Evolutionary conservation across 1,140 invertebrate genomes (phyloP), one percentile per base, ranked within the genome.

Genomic region (Bombus cullumanus): DNA sequence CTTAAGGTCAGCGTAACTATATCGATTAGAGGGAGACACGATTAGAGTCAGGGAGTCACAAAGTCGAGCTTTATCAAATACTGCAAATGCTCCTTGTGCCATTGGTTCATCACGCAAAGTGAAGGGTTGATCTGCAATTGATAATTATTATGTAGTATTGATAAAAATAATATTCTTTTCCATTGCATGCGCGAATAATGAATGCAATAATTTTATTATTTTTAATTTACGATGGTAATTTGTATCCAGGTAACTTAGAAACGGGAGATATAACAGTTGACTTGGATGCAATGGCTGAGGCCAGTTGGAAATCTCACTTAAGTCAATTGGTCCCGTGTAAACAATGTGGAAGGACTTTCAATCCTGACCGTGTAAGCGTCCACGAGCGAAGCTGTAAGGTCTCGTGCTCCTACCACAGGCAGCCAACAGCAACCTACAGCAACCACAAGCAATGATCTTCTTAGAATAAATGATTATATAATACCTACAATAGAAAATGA

Each of bases 271-370:
- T 73, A 59, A 12, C 76, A 41, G 28, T 85, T 4, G 87, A 92
- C 25, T 57, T 82, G 28, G 4, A 59, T 2, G 89, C 83, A 9
- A 90, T 79, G 41, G 96, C 95, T 0, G 96, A 97, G 66, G 95
- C 95, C 25, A 95, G 95, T 13, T 97, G 96, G 96, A 95, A 96
- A 89, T 94, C 93, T 53, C 96, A 96, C 85, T 86, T 96, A 34
- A 93, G 92, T 66, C 95, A 96, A 86, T 92, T 98, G 62, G 95
- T 97, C 39, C 96, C 96, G 3, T 98, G 97, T 91, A 95, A 95
- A 86, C 95, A 95, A 81, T 98, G 97, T 93, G 96, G 96, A 34
- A 95, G 97, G 68, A 97, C 96, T 39, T 97, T 98, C 91, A 96
- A 96, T 91, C 97, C 97, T 3, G 97, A 98, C 88, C 94, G 97